Percentiles rank a stretch among this genome's conserved stretches.
phyloP scores from a whole-genome alignment of 2,113 vertebrate genomes.

The Odontesthes bonariensis region DNA sequence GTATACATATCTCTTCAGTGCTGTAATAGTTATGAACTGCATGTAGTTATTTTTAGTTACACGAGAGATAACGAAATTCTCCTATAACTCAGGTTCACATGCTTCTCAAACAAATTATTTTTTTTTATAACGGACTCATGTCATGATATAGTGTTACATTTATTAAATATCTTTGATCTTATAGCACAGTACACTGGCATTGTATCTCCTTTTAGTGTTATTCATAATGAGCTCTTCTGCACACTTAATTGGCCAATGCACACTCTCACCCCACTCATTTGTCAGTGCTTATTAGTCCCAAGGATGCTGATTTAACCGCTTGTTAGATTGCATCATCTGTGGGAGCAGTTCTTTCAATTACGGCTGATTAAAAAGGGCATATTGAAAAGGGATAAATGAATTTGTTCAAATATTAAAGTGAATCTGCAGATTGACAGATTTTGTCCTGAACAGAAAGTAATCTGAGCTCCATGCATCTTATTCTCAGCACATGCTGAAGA shows the following conservation, averaged over 20 bases:
- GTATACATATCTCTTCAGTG: too few species aligned
- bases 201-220: slow-evolving; percentile 14
- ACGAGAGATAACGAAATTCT: not conserved
- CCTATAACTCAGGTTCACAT: not conserved
- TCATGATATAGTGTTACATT: not conserved
- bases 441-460: slow-evolving; percentile 3
- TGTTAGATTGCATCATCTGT: slow-evolving; percentile 35
- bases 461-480: not conserved
- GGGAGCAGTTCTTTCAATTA: slow-evolving; percentile 30
- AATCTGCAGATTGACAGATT: slow-evolving; percentile 1
- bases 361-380: slow-evolving; percentile 25
- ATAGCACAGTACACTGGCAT: not conserved
- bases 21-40: too few species aligned
- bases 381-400: slow-evolving; percentile 26
- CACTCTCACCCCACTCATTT: slow-evolving; percentile 36
- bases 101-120: not conserved
- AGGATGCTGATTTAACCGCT: slow-evolving; percentile 3
- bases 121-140: not conserved
- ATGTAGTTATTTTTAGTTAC: not conserved
- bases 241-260: slow-evolving; percentile 49
- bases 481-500: not conserved
- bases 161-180: not conserved
- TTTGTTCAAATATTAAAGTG: not conserved
- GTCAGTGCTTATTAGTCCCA: slow-evolving; percentile 41
- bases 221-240: slow-evolving; percentile 44